Conservation (phyloP, 2,797 vertebrate species). For the Mionectes olivaceus region DNA sequence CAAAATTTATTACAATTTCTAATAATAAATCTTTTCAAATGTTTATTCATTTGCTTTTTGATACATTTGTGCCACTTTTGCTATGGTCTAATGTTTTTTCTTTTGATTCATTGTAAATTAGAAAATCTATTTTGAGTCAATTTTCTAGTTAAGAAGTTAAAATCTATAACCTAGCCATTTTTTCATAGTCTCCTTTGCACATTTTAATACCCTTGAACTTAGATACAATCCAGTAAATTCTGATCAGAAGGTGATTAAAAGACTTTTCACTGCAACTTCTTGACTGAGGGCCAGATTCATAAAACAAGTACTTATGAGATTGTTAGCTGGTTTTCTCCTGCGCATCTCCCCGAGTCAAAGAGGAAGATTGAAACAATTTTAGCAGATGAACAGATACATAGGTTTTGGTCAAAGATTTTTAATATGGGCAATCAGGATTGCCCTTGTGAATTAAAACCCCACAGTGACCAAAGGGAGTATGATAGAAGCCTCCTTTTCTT, state of each 20-base stretch:
- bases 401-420: background rate
- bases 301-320: conserved; percentile 29
- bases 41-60: conserved; percentile 99
- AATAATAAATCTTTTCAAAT: conserved; percentile 98
- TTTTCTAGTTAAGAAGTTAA: conserved; percentile 97
- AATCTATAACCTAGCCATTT: conserved; percentile 83
- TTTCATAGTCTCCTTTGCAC: conserved; percentile 79
- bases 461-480: background rate
- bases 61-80: conserved; percentile 98
- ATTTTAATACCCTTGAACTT: conserved; percentile 86
- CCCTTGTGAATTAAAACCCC: background rate
- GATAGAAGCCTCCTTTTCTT: conserved; percentile 1
- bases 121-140: conserved; percentile 98
- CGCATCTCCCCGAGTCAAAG: background rate
- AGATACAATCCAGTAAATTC: conserved; percentile 76
- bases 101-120: conserved; percentile 95
- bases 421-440: background rate
- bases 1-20: conserved; percentile 96
- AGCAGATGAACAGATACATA: background rate
- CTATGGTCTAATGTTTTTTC: conserved; percentile 97
- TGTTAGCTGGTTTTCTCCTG: conserved; percentile 11
- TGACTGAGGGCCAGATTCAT: conserved; percentile 67
- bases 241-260: conserved; percentile 78
- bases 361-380: background rate
- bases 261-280: conserved; percentile 74